These are phyloP conservation scores for Urocolius indicus DNA, from an alignment of 2,113 vertebrate species.

Conservation along the genomic window DNA sequence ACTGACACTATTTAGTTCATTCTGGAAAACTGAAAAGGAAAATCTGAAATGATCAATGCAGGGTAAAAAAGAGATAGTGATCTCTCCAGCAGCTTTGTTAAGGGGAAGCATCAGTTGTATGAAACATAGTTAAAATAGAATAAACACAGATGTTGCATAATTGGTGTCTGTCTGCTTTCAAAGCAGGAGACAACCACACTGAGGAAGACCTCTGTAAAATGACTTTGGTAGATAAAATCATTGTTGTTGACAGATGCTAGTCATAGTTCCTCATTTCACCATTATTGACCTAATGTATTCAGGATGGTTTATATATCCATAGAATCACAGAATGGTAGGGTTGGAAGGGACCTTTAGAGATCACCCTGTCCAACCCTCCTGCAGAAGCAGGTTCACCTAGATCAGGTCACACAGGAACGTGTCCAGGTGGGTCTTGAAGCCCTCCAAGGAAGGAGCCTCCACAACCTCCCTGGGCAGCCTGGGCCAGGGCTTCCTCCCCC, in stretches of 20 bases:
- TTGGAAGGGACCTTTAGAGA: too few species aligned
- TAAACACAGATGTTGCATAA: neutral
- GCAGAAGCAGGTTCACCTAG: too few species aligned
- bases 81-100: neutral
- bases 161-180: neutral
- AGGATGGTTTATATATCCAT: neutral
- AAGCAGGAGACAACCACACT: neutral
- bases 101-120: neutral
- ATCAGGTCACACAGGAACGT: too few species aligned
- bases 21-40: neutral
- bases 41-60: neutral
- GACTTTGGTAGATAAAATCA: neutral
- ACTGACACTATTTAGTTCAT: neutral
- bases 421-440: too few species aligned
- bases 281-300: neutral
- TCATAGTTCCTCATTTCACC: neutral
- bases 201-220: neutral
- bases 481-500: too few species aligned
- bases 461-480: too few species aligned
- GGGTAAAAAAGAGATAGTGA: neutral
- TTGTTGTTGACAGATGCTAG: neutral
- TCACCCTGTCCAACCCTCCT: too few species aligned
- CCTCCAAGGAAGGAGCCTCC: too few species aligned
- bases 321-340: too few species aligned
- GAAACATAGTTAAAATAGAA: slow-evolving; percentile 12